Conservation (phyloP, 2,797 vertebrate species). For the Pseudotriccus pelzelni region DNA sequence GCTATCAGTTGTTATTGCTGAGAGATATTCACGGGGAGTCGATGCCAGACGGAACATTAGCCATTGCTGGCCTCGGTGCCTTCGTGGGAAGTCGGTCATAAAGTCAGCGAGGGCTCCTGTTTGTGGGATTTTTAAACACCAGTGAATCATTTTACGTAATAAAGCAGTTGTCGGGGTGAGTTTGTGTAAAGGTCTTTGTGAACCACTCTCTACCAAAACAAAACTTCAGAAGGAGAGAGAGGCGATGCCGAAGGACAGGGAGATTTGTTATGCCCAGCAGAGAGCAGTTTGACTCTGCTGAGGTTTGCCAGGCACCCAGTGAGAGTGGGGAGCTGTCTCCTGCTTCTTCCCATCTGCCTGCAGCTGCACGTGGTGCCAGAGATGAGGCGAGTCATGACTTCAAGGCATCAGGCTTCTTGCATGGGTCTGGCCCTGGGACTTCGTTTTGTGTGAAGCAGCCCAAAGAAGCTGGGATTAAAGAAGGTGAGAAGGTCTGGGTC, state of each 20-base stretch:
- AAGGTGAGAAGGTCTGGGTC: neutral
- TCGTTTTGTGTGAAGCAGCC: fast-evolving
- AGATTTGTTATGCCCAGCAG: neutral
- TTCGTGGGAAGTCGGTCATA: slow-evolving; percentile 49
- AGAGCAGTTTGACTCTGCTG: neutral
- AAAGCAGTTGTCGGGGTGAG: neutral
- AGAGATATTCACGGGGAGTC: slow-evolving; percentile 45
- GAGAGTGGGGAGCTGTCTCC: fast-evolving
- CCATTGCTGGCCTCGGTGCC: slow-evolving; percentile 22
- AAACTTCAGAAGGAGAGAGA: neutral
- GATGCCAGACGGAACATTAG: slow-evolving; percentile 61
- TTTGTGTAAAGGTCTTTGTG: slow-evolving; percentile 29
- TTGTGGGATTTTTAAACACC: slow-evolving; percentile 55
- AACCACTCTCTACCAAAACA: neutral
- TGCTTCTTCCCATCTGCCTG: neutral
- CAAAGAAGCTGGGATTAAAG: neutral
- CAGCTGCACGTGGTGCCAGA: fast-evolving
- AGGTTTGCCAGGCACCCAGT: neutral
- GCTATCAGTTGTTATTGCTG: slow-evolving; percentile 69
- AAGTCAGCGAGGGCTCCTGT: slow-evolving; percentile 36
- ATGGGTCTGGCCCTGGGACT: neutral
- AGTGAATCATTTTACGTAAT: slow-evolving; percentile 42
- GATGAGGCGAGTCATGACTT: fast-evolving
- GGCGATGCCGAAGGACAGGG: neutral
- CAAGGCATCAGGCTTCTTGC: neutral